Conservation (phyloP, 2,888 invertebrate genomes). For the Amphiduros pacificus region DNA sequence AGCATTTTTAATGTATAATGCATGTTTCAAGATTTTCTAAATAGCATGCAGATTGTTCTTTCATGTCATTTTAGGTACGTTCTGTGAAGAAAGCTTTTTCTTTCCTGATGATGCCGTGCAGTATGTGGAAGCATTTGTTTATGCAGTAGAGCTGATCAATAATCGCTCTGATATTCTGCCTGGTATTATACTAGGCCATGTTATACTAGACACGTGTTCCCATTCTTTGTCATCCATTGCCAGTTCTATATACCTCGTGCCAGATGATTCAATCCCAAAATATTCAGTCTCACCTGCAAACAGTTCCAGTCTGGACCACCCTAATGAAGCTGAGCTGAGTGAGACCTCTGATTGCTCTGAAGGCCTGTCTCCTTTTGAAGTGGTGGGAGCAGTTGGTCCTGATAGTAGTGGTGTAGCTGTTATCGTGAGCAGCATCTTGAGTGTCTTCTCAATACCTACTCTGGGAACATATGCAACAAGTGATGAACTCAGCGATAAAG, state of each 20-base stretch:
- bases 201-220: background rate
- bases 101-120: background rate
- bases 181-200: background rate
- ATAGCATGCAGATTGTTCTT: too few relatives aligned
- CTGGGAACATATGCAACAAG: slow-evolving; percentile 42
- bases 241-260: background rate
- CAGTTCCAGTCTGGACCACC: too few relatives aligned
- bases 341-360: background rate
- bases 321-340: too few relatives aligned
- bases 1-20: too few relatives aligned
- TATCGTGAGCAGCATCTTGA: slow-evolving; percentile 21
- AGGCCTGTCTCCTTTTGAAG: background rate
- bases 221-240: background rate
- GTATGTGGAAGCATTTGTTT: background rate
- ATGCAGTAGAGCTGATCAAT: background rate
- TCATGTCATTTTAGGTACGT: too few relatives aligned
- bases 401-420: slow-evolving; percentile 15
- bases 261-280: background rate
- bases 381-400: slow-evolving; percentile 24
- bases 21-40: too few relatives aligned
- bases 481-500: slow-evolving; percentile 44
- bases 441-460: slow-evolving; percentile 65
- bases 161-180: background rate
- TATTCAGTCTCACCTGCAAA: too few relatives aligned
- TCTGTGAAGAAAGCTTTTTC: too few relatives aligned